phyloP scores from a whole-genome alignment of 2,888 invertebrate species.

The Trachelus stipa region DNA sequence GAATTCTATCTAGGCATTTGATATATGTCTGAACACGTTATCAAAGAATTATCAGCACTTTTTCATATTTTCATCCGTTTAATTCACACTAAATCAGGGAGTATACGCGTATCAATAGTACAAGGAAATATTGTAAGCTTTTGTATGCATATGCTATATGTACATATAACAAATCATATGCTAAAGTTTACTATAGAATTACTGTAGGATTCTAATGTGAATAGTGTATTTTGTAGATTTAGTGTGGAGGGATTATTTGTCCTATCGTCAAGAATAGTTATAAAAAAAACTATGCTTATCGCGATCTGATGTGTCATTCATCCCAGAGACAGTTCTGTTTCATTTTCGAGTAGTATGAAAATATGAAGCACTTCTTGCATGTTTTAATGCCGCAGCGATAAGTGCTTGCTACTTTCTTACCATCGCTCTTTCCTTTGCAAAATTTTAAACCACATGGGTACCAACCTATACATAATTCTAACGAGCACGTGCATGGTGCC shows the following conservation, averaged over 20 bases:
- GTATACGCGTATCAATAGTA: too few relatives aligned
- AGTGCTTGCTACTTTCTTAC: slow-evolving; percentile 74
- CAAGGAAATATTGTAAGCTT: too few relatives aligned
- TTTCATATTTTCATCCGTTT: background rate
- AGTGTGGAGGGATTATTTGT: slow-evolving; percentile 14
- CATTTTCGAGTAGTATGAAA: slow-evolving; percentile 86
- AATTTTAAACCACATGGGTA: slow-evolving; percentile 96
- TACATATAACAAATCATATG: too few relatives aligned
- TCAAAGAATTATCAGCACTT: background rate
- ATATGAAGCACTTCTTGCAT: slow-evolving; percentile 89
- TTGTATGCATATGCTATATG: too few relatives aligned
- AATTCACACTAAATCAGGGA: background rate
- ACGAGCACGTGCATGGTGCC: slow-evolving; percentile 85
- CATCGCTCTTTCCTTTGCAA: slow-evolving; percentile 84
- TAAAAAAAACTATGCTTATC: slow-evolving; percentile 27
- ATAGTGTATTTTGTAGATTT: slow-evolving; percentile 12
- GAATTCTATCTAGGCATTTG: background rate
- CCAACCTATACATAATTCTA: slow-evolving; percentile 94
- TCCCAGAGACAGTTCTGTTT: slow-evolving; percentile 87
- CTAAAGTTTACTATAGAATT: too few relatives aligned
- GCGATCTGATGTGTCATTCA: slow-evolving; percentile 71
- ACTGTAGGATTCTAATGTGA: too few relatives aligned
- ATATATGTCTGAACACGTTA: background rate
- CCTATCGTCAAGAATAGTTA: slow-evolving; percentile 8
- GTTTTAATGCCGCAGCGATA: slow-evolving; percentile 97